Percentiles rank a stretch among this genome's conserved stretches.
These are phyloP conservation scores for Salvelinus alpinus DNA, from an alignment of 2,113 vertebrate genomes.

Conservation along the genomic window DNA sequence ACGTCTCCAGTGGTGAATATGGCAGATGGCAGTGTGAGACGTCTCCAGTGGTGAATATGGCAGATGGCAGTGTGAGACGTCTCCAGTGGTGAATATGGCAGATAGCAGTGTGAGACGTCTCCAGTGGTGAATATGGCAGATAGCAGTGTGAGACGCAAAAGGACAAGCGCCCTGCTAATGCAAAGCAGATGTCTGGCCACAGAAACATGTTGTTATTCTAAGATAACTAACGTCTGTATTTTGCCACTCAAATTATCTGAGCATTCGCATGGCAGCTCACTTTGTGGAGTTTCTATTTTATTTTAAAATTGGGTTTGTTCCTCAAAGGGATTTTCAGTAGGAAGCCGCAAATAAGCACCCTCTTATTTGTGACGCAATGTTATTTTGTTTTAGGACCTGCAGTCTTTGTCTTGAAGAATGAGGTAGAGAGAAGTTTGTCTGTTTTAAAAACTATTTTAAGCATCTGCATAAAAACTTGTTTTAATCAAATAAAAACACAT, in stretches of 20 bases:
- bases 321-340: background rate
- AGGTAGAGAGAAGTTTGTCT: background rate
- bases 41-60: background rate
- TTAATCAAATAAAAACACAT: slow-evolving; percentile 67
- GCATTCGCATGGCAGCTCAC: background rate
- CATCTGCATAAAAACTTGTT: slow-evolving; percentile 60
- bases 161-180: slow-evolving; percentile 29
- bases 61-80: too few relatives aligned
- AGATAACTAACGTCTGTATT: slow-evolving; percentile 21
- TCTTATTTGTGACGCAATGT: background rate
- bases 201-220: slow-evolving; percentile 12
- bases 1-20: too few relatives aligned
- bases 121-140: too few relatives aligned
- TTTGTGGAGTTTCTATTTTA: slow-evolving; percentile 19
- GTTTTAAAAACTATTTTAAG: slow-evolving; percentile 55
- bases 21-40: slow-evolving; percentile 10
- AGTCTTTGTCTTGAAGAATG: background rate
- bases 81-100: too few relatives aligned
- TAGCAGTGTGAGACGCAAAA: slow-evolving; percentile 12
- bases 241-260: background rate
- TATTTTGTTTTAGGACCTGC: background rate
- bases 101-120: slow-evolving; percentile 13
- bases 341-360: background rate
- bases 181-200: slow-evolving; percentile 44
- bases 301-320: slow-evolving; percentile 8